Evolutionary conservation across 2,113 vertebrate genomes (phyloP), one percentile per base, ranked within the genome.

Genomic region (Hyla sarda): DNA sequence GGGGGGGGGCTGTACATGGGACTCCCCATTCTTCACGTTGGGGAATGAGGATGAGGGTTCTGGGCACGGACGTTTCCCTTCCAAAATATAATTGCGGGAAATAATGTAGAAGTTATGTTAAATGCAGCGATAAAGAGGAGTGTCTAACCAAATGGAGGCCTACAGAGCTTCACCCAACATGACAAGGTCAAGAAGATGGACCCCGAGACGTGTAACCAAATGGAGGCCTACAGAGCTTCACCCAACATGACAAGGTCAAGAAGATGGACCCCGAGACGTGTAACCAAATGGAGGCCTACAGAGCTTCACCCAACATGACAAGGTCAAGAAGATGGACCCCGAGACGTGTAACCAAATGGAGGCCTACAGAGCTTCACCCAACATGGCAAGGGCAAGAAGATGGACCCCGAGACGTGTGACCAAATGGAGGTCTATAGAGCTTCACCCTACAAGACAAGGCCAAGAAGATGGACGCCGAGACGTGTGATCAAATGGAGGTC

Each of bases 31-130:
- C 84, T 79, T 85, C 28, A n/a, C 62, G 21, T 65, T 58, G 67
- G 78, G 71, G n/a, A n/a, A 79, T 6, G 45, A 6, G 47, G 67
- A 23, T 48, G 60, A 52, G 73, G 37, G 23, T 77, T 84, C n/a
- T 52, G 54, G 65, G 75, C 62, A 79, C 75, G 60, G 41, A 56
- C 48, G 28, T 69, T 77, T 54, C 28, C 58, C 48, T 78, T 78
- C 73, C 83, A 78, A 19, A n/a, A 47, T 19, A 17, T 69, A 16
- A 77, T 78, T 85, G 60, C 37, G 83, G 47, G 83, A 85, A 82
- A 82, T 54, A 71, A 52, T 72, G 45, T 54, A 5, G 25, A 65
- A 65, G 12, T 2, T 30, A 65, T 65, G 12, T 65, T 14, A 25
- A 60, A 60, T 56, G 54, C 54, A 56, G 21, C 54, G 21, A 56